A percentile compares a stretch with the other conserved stretches of the same genome.
These are phyloP conservation scores for Coilia nasus DNA, from an alignment of 2,797 vertebrate species.

Conservation along the genomic window DNA sequence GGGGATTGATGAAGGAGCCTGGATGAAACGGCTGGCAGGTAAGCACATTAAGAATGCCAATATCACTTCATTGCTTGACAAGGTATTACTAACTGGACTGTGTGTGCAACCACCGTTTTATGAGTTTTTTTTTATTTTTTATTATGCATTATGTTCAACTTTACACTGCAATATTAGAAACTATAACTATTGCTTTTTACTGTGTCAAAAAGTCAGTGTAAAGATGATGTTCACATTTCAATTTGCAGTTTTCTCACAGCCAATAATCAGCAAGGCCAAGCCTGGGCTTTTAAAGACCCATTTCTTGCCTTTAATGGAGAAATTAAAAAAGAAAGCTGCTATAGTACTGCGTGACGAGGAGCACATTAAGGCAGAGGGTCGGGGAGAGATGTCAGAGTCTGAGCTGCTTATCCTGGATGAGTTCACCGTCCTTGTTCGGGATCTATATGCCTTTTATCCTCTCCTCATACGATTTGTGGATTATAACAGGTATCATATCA, in stretches of 20 bases:
- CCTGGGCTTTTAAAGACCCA: conserved; percentile 91
- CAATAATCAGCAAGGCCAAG: conserved; percentile 94
- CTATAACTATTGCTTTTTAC: not conserved
- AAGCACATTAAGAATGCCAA: not conserved
- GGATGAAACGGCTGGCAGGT: conserved; percentile 97
- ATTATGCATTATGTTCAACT: too few relatives aligned
- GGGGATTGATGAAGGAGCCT: conserved; percentile 92
- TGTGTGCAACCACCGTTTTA: too few relatives aligned
- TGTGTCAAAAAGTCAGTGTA: not conserved
- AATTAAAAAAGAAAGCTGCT: conserved; percentile 93
- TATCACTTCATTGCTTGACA: not conserved
- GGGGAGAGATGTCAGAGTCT: conserved; percentile 94
- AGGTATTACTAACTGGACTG: too few relatives aligned
- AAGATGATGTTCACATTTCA: not conserved
- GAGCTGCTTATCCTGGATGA: conserved; percentile 96
- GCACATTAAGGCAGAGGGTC: conserved; percentile 89
- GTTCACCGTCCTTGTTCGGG: conserved; percentile 89
- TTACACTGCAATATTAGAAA: too few relatives aligned
- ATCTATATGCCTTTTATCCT: conserved; percentile 96
- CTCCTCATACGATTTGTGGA: conserved; percentile 95
- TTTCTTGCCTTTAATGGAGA: conserved; percentile 95
- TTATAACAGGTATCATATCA: conserved; percentile 85
- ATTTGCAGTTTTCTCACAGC: conserved; percentile 90
- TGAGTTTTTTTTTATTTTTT: too few relatives aligned
- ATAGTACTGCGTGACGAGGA: conserved; percentile 91